A percentile compares a stretch with the other conserved stretches of the same genome.
phyloP scores from a whole-genome alignment of 2,888 invertebrate genomes.

The Andrena fulva region DNA sequence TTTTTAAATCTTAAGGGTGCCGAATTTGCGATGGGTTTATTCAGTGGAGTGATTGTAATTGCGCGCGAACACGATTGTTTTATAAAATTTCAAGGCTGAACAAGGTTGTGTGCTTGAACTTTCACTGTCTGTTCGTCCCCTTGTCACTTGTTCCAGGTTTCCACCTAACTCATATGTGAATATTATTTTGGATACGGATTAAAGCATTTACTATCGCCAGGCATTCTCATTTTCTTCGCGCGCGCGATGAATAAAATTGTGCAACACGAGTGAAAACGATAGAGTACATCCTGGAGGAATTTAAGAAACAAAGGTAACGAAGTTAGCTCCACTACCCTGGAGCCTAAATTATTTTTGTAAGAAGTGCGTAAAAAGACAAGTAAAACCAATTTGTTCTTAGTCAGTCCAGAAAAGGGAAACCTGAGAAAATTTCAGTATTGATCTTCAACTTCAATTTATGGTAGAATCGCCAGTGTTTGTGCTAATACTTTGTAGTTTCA shows the following conservation, averaged over 20 bases:
- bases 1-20: slow-evolving; percentile 19
- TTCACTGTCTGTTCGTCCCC: slow-evolving; percentile 38
- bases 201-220: slow-evolving; percentile 44
- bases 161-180: slow-evolving; percentile 21
- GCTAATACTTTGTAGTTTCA: neutral
- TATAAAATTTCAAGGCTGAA: slow-evolving; percentile 53
- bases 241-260: no score
- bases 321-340: no score
- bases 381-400: neutral
- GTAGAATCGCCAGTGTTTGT: neutral
- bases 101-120: slow-evolving; percentile 45
- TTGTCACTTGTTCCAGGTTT: slow-evolving; percentile 22
- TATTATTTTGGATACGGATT: slow-evolving; percentile 48
- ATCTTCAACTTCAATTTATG: neutral
- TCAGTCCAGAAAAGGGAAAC: neutral
- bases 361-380: neutral
- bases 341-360: no score
- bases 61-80: slow-evolving; percentile 48
- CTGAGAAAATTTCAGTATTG: neutral
- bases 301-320: neutral
- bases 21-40: slow-evolving; percentile 26
- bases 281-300: neutral
- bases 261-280: neutral
- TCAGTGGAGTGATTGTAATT: slow-evolving; percentile 39
- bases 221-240: neutral